Evolutionary conservation across 2,113 vertebrate species (phyloP), one percentile per base, ranked within the genome.

Genomic region (Leptosomus discolor): DNA sequence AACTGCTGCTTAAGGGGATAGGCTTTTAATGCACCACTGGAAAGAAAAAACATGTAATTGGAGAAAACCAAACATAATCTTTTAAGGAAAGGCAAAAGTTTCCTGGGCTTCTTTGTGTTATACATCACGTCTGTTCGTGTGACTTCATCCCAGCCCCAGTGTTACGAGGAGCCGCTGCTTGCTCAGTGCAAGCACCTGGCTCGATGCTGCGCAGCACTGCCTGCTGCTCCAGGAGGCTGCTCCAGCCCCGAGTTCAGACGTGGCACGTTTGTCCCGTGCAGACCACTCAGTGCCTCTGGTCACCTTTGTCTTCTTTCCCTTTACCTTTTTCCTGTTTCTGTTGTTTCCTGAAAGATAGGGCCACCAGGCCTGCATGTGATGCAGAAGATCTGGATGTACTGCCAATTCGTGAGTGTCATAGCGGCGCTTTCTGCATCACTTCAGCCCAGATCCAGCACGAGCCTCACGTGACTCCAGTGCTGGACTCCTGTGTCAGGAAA

Each of bases 241-340:
- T 58, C 77, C 51, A 34, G 26, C 60, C 15, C 36, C 4, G 0
- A 11, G 29, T 6, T 41, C 15, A 5, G 61, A 7, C 2, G 1
- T 3, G 2, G 2, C 14, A 70, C 2, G 1, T 18, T 34, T 69
- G 15, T 82, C 51, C 69, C 32, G 15, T 17, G 14, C 67, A 48
- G 67, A 6, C 29, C 0, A 2, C 41, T 8, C 8, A 1, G 16
- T 74, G 78, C 54, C 73, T 50, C 67, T 41, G 36, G 17, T 88
- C 92, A 92, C 85, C 82, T 94, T 90, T 94, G 82, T 54, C 85
- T 34, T 21, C 77, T 56, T 96, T 17, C 78, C 81, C 36, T 92
- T 90, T 64, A 37, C 76, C 61, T 81, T 48, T 32, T 94, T 94
- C 92, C 95, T 87, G 71, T 87, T 86, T 22, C 81, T 92, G 67